Conservation (phyloP, 2,888 invertebrate genomes). For the Pristionchus exspectatus region DNA sequence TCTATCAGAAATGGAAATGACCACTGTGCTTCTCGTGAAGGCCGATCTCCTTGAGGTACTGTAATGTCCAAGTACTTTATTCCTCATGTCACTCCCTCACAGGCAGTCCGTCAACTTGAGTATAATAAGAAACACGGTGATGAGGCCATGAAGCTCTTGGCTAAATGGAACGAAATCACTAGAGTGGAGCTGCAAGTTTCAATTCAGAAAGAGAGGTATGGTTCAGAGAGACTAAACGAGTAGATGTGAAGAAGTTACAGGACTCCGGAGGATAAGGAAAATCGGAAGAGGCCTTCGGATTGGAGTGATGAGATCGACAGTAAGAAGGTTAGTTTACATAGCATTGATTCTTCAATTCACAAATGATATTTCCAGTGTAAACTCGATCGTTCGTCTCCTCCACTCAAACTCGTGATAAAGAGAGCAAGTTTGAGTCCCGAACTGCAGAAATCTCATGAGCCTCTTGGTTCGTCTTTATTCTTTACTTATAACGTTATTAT, state of each 20-base stretch:
- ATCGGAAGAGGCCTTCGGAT: neutral
- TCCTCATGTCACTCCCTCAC: neutral
- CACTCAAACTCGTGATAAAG: slow-evolving; percentile 1
- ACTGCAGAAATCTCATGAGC: neutral
- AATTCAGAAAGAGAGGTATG: neutral
- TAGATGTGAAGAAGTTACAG: neutral
- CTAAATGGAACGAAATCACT: neutral
- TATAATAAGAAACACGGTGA: neutral
- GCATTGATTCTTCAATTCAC: neutral
- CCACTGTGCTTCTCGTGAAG: neutral
- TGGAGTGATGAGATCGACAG: neutral
- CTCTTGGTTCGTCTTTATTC: neutral
- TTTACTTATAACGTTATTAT: too few species aligned
- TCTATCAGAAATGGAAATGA: neutral
- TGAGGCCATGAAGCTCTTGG: neutral
- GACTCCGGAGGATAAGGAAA: neutral
- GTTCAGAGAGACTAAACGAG: neutral
- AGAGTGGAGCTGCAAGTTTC: neutral
- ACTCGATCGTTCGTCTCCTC: neutral
- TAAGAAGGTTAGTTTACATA: neutral
- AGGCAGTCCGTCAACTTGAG: neutral
- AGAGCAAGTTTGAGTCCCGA: slow-evolving; percentile 5
- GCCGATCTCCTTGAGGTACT: neutral
- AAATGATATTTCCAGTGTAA: neutral
- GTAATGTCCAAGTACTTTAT: neutral